These are phyloP conservation scores for Ifrita kowaldi DNA, from an alignment of 2,113 vertebrate species.

Conservation along the genomic window DNA sequence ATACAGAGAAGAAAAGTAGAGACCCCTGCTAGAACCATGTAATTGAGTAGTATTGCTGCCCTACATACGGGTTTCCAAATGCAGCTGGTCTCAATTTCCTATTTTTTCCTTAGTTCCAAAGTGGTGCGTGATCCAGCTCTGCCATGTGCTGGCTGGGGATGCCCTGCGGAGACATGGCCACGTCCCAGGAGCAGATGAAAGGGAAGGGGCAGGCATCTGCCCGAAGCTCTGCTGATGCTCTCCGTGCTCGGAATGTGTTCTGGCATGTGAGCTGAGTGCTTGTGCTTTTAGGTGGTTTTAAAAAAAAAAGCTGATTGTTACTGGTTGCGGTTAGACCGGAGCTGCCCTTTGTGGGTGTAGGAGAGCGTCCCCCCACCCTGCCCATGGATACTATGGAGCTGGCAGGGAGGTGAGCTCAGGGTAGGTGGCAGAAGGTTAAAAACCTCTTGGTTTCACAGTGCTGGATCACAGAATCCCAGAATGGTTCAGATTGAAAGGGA, in stretches of 20 bases:
- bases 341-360: neutral
- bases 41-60: neutral
- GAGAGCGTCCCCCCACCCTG: neutral
- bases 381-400: fast-evolving
- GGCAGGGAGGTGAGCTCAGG: neutral
- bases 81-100: neutral
- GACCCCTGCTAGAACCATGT: fast-evolving
- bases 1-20: neutral
- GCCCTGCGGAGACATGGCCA: fast-evolving
- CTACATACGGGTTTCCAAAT: neutral
- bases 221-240: neutral
- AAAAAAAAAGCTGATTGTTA: neutral
- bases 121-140: fast-evolving
- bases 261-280: neutral
- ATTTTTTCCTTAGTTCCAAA: fast-evolving
- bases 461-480: neutral
- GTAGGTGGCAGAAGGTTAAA: neutral
- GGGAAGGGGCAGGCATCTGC: neutral
- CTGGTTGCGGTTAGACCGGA: neutral
- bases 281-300: neutral
- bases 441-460: neutral
- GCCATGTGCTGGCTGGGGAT: neutral
- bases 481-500: neutral
- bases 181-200: neutral
- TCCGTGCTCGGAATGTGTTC: neutral